Percentiles rank a stretch among this genome's conserved stretches.
phyloP scores from a whole-genome alignment of 2,797 vertebrate species.

The Myotis findleyi region DNA sequence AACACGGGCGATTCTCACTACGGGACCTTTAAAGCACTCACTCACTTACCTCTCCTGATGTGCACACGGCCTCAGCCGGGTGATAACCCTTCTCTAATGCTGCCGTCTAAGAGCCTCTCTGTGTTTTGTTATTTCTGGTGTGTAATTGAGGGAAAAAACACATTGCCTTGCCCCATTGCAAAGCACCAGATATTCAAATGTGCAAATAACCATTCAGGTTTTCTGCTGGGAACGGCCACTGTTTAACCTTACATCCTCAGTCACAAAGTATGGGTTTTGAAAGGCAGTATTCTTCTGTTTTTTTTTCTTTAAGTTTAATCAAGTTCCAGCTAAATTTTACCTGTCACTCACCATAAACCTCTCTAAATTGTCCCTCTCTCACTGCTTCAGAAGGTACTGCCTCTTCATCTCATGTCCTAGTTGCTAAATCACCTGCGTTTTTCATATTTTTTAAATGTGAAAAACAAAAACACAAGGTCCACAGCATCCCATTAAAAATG shows the following conservation, averaged over 20 bases:
- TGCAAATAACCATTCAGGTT: conserved; percentile 30
- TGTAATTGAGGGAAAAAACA: neutral
- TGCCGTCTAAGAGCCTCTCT: neutral
- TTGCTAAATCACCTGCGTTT: neutral
- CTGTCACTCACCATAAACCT: neutral
- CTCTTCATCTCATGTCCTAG: neutral
- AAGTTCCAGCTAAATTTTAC: neutral
- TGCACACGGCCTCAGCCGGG: neutral
- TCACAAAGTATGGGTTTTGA: neutral
- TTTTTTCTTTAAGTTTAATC: neutral
- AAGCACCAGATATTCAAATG: neutral
- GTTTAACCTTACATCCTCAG: neutral
- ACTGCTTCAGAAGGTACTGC: neutral
- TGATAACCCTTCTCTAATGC: neutral
- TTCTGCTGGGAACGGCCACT: neutral
- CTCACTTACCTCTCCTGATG: conserved; percentile 12
- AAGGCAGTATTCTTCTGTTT: neutral
- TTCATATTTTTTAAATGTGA: neutral
- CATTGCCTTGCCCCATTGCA: neutral
- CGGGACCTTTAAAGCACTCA: neutral
- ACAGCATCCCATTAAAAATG: neutral
- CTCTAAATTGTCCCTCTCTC: neutral
- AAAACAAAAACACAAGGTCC: neutral
- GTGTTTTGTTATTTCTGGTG: conserved; percentile 53
- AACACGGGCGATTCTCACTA: neutral